Evolutionary conservation across 2,797 vertebrate species (phyloP), one percentile per base, ranked within the genome.

Genomic region (Myiothlypis chrysogaster): DNA sequence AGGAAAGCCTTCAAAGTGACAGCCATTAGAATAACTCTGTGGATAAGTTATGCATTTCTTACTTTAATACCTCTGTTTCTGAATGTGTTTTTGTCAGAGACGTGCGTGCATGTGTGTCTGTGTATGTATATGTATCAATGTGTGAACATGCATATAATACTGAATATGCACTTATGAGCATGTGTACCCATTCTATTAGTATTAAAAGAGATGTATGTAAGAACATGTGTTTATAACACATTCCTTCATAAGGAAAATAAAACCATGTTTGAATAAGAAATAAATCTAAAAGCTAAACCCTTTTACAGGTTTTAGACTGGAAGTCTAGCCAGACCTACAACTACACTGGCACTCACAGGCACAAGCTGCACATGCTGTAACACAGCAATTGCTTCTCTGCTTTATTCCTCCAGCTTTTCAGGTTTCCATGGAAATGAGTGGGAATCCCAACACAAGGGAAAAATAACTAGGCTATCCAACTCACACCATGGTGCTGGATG

Each of bases 401-500:
- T 90, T 69, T 47, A 69, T 75, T 73, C 46, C 47, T 94, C 47
- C 46, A 59, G 50, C 77, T 92, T 93, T 66, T 41, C 43, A 72
- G 73, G 87, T 91, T 91, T 96, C 93, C 81, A 92, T 90, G 92
- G 95, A 95, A 96, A 95, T 88, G 75, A 90, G 71, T 73, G 85
- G 95, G 83, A 94, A 87, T 91, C 89, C 86, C 87, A 90, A 49
- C 17, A 57, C 69, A 90, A 69, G 61, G 49, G 55, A 66, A 90
- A 96, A 92, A 90, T 84, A 95, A 72, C 75, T 76, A 93, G 92
- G 69, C 92, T 94, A 82, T 91, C 86, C 87, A 89, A 86, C 72
- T 90, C 77, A 83, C 89, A 60, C 53, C 72, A 65, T 5, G 61
- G 79, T 70, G 47, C 47, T 84, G 61, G 56, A 78, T 94, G 65